Conservation (phyloP, 1,140 invertebrate species). For the Teleopsis dalmanni region DNA sequence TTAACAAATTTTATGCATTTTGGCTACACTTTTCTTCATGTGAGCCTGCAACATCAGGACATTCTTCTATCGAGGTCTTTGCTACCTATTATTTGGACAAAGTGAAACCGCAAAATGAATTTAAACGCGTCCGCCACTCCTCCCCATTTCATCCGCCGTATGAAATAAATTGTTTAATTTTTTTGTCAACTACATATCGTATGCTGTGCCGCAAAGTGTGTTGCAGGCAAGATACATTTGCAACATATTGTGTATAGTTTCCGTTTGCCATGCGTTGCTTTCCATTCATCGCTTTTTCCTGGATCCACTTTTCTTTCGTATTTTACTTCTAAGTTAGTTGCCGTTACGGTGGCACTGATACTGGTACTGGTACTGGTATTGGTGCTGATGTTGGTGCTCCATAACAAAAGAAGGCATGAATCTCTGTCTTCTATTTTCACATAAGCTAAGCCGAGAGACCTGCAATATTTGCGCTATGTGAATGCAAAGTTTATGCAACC, state of each 20-base stretch:
- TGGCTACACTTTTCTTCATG: conserved; percentile 4
- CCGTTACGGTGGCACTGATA: too few relatives aligned
- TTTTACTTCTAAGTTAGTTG: too few relatives aligned
- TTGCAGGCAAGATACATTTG: neutral
- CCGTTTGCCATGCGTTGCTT: too few relatives aligned
- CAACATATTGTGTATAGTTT: conserved; percentile 7
- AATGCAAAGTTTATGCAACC: conserved; percentile 7
- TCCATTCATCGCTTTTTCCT: too few relatives aligned
- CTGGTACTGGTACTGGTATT: too few relatives aligned
- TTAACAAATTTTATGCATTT: conserved; percentile 7
- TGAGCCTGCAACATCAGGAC: too few relatives aligned
- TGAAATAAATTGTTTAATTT: conserved; percentile 6
- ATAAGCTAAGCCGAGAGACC: neutral
- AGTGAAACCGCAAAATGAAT: neutral
- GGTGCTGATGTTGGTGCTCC: too few relatives aligned
- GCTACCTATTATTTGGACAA: too few relatives aligned
- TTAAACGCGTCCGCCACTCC: neutral
- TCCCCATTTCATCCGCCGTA: conserved; percentile 1
- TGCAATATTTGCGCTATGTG: neutral
- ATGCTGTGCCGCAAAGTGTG: conserved; percentile 3
- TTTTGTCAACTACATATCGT: neutral
- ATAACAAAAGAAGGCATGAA: too few relatives aligned
- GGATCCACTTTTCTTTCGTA: too few relatives aligned
- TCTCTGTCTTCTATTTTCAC: too few relatives aligned
- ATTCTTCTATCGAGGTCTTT: too few relatives aligned